These are phyloP conservation scores for Ascaphus truei DNA, from an alignment of 2,113 vertebrate species.

Conservation along the genomic window DNA sequence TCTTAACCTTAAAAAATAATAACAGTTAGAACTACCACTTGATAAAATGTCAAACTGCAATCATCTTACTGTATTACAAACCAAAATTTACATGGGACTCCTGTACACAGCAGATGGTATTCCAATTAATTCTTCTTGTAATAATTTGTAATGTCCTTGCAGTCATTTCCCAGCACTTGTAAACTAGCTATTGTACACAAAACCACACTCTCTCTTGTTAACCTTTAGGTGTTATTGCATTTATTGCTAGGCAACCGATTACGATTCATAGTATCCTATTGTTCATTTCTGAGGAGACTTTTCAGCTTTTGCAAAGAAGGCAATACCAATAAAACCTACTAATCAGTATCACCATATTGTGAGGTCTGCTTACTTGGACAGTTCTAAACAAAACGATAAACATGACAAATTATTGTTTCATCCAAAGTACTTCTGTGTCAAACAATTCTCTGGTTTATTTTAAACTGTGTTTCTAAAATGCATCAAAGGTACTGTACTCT, in stretches of 20 bases:
- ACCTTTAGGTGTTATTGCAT: slow-evolving; percentile 58
- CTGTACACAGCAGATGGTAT: slow-evolving; percentile 13
- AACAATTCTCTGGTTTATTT: no score
- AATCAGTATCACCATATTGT: background rate
- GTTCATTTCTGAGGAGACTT: slow-evolving; percentile 63
- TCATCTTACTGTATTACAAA: no score
- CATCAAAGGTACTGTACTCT: no score
- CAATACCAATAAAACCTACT: slow-evolving; percentile 45
- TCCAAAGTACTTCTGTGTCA: no score
- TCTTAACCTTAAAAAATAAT: no score
- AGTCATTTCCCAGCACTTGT: slow-evolving; percentile 28
- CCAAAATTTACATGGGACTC: no score
- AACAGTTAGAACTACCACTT: no score
- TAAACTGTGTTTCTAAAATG: no score
- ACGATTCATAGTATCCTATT: slow-evolving; percentile 69
- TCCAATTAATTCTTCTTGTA: slow-evolving; percentile 38
- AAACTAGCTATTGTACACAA: slow-evolving; percentile 39
- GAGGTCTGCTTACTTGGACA: slow-evolving; percentile 17
- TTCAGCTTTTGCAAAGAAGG: slow-evolving; percentile 53
- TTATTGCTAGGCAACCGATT: slow-evolving; percentile 72
- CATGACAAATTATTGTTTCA: no score
- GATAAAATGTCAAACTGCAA: no score
- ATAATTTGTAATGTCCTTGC: slow-evolving; percentile 39
- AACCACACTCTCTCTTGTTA: slow-evolving; percentile 53
- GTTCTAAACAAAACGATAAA: background rate